phyloP scores from a whole-genome alignment of 2,113 vertebrate species.

The Clarias magur region DNA sequence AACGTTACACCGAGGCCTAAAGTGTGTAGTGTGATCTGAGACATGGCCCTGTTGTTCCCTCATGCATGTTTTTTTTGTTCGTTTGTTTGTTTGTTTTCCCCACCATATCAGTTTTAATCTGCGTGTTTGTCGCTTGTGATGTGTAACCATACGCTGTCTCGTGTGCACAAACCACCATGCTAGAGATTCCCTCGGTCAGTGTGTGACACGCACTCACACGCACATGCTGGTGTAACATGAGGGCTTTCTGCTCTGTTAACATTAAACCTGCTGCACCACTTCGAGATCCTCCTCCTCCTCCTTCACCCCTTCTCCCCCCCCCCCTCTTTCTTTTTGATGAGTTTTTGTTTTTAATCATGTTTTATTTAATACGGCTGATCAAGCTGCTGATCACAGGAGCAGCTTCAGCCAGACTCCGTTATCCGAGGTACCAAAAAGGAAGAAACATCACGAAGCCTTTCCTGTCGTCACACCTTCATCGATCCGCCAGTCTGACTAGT shows the following conservation, averaged over 20 bases:
- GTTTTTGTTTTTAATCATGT: no score
- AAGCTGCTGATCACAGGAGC: background rate
- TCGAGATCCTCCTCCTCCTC: background rate
- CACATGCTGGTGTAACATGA: background rate
- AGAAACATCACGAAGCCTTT: no score
- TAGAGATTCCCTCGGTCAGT: conserved; percentile 12
- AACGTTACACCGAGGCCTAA: no score
- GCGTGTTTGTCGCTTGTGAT: background rate
- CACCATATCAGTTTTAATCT: background rate
- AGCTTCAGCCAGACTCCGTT: no score
- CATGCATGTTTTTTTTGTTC: background rate
- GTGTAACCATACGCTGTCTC: conserved; percentile 4
- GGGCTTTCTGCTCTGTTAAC: conserved; percentile 46
- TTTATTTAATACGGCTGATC: no score
- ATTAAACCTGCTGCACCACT: conserved; percentile 35
- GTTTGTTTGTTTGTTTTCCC: conserved; percentile 20
- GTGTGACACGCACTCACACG: conserved; percentile 5
- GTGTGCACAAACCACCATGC: conserved; percentile 4
- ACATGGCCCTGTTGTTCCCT: background rate
- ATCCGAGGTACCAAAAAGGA: no score
- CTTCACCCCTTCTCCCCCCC: background rate
- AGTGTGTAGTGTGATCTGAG: background rate
- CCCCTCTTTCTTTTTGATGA: background rate
- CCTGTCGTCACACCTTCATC: no score
- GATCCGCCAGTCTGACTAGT: no score